Percentiles rank a stretch among this genome's conserved stretches.
These are phyloP conservation scores for Stomorhina lunata DNA, from an alignment of 2,888 invertebrate species.

Conservation along the genomic window DNA sequence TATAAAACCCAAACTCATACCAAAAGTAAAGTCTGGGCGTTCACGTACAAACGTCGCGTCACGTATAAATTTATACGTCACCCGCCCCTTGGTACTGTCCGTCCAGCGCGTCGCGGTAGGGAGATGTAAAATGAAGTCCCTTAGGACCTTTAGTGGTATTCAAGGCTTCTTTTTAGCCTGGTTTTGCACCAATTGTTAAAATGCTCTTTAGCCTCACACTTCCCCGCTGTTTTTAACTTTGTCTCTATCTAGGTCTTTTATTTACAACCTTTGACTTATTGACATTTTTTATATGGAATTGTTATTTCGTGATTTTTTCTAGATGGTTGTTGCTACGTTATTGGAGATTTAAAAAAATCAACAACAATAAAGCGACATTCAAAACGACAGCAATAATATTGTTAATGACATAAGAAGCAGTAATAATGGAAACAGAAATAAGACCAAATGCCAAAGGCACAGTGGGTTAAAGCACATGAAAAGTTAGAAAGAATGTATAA, in stretches of 20 bases:
- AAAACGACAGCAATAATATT: neutral
- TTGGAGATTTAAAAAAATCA: constrained; percentile 30
- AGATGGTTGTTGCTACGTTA: neutral
- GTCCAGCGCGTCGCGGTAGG: too few species aligned
- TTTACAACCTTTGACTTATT: constrained; percentile 8
- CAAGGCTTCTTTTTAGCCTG: too few species aligned
- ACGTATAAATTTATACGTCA: too few species aligned
- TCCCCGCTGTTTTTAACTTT: neutral
- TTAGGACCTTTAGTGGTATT: too few species aligned
- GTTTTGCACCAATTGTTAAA: too few species aligned
- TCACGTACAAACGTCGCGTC: too few species aligned
- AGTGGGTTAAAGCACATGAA: too few species aligned
- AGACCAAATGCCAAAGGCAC: neutral
- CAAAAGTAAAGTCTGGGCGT: too few species aligned
- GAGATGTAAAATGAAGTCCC: too few species aligned
- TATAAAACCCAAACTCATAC: too few species aligned
- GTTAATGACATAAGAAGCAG: constrained; percentile 23
- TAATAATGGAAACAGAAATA: neutral
- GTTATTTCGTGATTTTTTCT: neutral
- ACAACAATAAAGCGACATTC: constrained; percentile 29
- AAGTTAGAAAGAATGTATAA: too few species aligned
- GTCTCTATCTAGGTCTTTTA: neutral
- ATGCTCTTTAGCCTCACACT: constrained; percentile 24
- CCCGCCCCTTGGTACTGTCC: too few species aligned
- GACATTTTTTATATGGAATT: neutral